Evolutionary conservation across 37 sponge, comb jelly and placozoan genomes (phyloP).

Genomic region (Geodia barretti): DNA sequence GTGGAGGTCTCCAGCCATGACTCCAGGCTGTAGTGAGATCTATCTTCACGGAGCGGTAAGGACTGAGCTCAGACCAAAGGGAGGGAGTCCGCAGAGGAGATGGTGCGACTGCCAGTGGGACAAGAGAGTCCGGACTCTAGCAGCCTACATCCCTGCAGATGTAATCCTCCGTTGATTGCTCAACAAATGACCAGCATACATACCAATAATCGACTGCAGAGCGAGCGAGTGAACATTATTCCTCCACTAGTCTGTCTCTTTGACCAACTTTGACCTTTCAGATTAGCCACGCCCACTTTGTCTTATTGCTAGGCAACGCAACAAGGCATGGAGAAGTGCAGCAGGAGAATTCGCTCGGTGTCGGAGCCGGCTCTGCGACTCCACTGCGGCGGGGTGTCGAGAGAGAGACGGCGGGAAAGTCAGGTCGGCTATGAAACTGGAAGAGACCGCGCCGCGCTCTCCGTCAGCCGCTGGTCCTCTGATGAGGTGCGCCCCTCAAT

Average conservation of each 20-base stretch:
- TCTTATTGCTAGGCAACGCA: not conserved
- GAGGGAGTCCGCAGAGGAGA: too few relatives aligned
- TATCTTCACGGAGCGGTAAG: slow-evolving; percentile 36
- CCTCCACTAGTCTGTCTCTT: too few relatives aligned
- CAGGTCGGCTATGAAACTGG: slow-evolving; percentile 49
- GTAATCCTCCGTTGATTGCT: too few relatives aligned
- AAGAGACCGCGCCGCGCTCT: slow-evolving; percentile 46
- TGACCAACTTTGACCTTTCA: not conserved
- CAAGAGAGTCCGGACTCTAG: too few relatives aligned
- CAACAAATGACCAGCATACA: too few relatives aligned
- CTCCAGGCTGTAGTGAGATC: slow-evolving; percentile 15
- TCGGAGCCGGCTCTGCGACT: slow-evolving; percentile 27
- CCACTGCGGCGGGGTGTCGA: slow-evolving; percentile 9
- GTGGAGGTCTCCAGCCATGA: slow-evolving; percentile 19
- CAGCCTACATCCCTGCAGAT: too few relatives aligned
- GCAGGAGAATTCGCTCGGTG: slow-evolving; percentile 7
- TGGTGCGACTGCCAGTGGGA: too few relatives aligned
- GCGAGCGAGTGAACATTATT: too few relatives aligned
- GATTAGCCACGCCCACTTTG: slow-evolving; percentile 1
- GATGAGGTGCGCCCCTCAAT: slow-evolving; percentile 34
- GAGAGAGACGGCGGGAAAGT: slow-evolving; percentile 41
- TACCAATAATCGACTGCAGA: not conserved
- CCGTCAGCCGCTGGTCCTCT: slow-evolving; percentile 44
- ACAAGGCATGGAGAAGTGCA: not conserved
- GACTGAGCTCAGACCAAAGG: slow-evolving; percentile 15